phyloP scores from a whole-genome alignment of 2,113 vertebrate species.

The Hyla sarda region DNA sequence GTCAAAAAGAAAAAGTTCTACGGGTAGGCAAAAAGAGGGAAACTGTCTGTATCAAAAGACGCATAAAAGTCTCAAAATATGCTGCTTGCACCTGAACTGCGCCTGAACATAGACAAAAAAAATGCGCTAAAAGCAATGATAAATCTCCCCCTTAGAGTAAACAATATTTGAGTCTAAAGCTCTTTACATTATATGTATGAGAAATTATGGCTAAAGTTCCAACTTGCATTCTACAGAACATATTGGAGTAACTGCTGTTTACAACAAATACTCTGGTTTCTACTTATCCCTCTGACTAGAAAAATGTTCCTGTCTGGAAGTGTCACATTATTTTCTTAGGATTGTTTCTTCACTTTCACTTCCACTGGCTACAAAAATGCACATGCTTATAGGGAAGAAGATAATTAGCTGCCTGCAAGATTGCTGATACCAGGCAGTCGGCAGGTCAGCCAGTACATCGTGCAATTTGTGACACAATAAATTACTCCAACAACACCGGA shows the following conservation, averaged over 20 bases:
- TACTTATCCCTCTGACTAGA: conserved; percentile 55
- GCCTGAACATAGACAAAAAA: too few species aligned
- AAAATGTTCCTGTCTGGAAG: conserved; percentile 68
- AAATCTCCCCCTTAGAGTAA: too few species aligned
- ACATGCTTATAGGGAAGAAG: conserved; percentile 79
- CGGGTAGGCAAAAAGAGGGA: too few species aligned
- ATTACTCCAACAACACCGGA: conserved; percentile 87
- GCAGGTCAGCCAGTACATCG: conserved; percentile 74
- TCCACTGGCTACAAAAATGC: conserved; percentile 72
- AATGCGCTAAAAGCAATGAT: too few species aligned
- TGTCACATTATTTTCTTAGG: conserved; percentile 76
- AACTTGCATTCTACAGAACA: background rate
- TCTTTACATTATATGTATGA: background rate
- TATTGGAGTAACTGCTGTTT: conserved; percentile 64
- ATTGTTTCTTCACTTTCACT: conserved; percentile 79
- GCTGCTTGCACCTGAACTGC: too few species aligned
- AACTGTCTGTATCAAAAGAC: too few species aligned
- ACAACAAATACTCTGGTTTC: conserved; percentile 64
- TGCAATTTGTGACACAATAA: conserved; percentile 83
- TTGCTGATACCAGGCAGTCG: conserved; percentile 75
- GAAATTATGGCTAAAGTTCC: background rate
- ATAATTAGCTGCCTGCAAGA: conserved; percentile 86
- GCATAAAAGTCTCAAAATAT: too few species aligned
- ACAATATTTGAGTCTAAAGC: background rate
- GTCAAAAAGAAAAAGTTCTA: too few species aligned